A percentile compares a stretch with the other conserved stretches of the same genome.
Conservation (phyloP, 2,888 invertebrate species). For the Andrena dorsata region DNA sequence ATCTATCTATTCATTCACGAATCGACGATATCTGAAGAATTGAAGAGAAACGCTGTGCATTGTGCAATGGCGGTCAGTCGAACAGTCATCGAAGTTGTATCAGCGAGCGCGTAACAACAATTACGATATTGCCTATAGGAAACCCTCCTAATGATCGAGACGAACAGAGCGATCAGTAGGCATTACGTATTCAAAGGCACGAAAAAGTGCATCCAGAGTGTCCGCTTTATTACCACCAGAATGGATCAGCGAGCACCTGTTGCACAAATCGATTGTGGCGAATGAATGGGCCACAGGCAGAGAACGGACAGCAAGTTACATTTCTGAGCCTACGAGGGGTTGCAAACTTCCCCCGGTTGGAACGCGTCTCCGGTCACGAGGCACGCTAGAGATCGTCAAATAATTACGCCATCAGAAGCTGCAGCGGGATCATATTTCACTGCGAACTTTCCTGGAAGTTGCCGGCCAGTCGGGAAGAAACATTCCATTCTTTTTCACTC, state of each 20-base stretch:
- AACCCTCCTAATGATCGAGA: background rate
- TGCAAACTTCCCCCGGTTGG: conserved; percentile 22
- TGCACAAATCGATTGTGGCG: conserved; percentile 75
- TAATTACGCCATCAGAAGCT: background rate
- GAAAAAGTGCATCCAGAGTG: conserved; percentile 60
- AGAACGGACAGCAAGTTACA: conserved; percentile 58
- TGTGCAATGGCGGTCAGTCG: no score
- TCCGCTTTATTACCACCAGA: conserved; percentile 66
- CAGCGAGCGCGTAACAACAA: background rate
- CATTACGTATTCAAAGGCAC: conserved; percentile 38
- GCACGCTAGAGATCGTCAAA: background rate
- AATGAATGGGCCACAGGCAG: conserved; percentile 69
- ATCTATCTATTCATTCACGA: no score
- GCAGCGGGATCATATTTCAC: conserved; percentile 18
- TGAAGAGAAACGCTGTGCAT: background rate
- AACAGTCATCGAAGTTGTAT: background rate
- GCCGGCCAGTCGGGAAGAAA: background rate
- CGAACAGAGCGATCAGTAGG: conserved; percentile 10
- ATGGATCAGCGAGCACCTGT: conserved; percentile 73
- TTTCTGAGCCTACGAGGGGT: conserved; percentile 44
- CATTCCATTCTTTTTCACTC: background rate
- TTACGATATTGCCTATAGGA: background rate
- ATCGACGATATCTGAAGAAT: background rate
- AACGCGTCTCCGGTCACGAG: background rate
- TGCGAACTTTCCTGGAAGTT: conserved; percentile 1